Percentiles rank a stretch among this genome's conserved stretches.
phyloP scores from a whole-genome alignment of 92 coral and sea anemone species.

The Micromussa lordhowensis region DNA sequence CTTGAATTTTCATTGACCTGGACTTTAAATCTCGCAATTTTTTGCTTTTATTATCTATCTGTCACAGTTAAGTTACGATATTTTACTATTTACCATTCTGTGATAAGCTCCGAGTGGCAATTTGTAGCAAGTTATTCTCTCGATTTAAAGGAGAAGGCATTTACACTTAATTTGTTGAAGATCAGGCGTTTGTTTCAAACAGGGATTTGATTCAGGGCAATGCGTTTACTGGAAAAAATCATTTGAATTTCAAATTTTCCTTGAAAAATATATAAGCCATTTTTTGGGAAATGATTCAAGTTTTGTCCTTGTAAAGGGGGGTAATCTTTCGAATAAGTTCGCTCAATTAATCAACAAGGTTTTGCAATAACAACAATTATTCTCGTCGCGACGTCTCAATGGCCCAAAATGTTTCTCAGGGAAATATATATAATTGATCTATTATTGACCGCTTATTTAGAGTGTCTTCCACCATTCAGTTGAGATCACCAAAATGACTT shows the following conservation, averaged over 20 bases:
- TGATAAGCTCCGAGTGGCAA: neutral
- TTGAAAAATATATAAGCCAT: neutral
- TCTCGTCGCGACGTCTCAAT: neutral
- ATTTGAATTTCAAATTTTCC: too few relatives aligned
- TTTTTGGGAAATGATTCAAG: neutral
- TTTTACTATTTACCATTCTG: neutral
- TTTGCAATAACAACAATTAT: neutral
- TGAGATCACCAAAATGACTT: too few relatives aligned
- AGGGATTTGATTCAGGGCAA: too few relatives aligned
- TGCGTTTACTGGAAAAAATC: too few relatives aligned
- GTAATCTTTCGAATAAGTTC: neutral
- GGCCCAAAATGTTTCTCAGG: too few relatives aligned
- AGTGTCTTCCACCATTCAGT: neutral
- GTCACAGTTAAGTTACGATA: neutral
- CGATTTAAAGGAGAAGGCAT: too few relatives aligned
- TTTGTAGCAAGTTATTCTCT: too few relatives aligned
- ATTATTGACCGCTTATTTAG: too few relatives aligned
- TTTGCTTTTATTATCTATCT: neutral
- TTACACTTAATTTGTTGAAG: too few relatives aligned
- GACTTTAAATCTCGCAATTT: slow-evolving; percentile 9
- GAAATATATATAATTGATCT: too few relatives aligned
- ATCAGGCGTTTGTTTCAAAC: too few relatives aligned
- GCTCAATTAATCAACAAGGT: neutral
- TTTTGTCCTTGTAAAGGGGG: neutral
- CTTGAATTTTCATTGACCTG: neutral